Evolutionary conservation across 2,113 vertebrate species (phyloP).

Genomic region (Aegypius monachus): DNA sequence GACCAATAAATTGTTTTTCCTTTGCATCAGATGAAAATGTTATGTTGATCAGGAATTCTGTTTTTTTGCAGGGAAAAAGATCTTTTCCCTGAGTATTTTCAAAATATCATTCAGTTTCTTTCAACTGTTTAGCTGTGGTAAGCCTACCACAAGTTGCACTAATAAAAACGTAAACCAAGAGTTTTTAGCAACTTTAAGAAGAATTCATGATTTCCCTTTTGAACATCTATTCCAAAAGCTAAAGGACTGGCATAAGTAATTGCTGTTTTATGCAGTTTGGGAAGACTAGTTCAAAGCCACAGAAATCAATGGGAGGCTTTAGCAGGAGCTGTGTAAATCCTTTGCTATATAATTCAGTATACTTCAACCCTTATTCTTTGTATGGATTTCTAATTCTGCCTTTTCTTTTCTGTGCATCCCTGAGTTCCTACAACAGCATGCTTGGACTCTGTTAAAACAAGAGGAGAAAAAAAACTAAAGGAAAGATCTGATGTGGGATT

Average conservation of each 20-base stretch:
- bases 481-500: neutral
- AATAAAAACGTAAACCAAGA: neutral
- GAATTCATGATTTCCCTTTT: neutral
- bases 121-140: neutral
- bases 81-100: neutral
- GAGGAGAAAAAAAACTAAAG: slow-evolving; percentile 3
- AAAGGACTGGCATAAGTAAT: neutral
- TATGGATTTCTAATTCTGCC: slow-evolving; percentile 9
- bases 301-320: neutral
- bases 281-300: neutral
- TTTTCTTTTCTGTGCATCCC: slow-evolving; percentile 18
- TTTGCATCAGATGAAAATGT: slow-evolving; percentile 7
- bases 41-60: neutral
- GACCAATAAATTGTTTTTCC: slow-evolving; percentile 18
- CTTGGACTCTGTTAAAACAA: neutral
- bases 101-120: neutral
- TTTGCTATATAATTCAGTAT: slow-evolving; percentile 18
- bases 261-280: neutral
- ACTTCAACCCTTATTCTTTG: slow-evolving; percentile 39
- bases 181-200: neutral
- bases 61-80: slow-evolving; percentile 20
- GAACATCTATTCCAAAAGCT: neutral
- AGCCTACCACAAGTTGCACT: neutral
- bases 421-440: slow-evolving; percentile 12
- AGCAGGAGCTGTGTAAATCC: neutral